Conservation (phyloP, 2,113 vertebrate species). For the Dasyornis broadbenti region DNA sequence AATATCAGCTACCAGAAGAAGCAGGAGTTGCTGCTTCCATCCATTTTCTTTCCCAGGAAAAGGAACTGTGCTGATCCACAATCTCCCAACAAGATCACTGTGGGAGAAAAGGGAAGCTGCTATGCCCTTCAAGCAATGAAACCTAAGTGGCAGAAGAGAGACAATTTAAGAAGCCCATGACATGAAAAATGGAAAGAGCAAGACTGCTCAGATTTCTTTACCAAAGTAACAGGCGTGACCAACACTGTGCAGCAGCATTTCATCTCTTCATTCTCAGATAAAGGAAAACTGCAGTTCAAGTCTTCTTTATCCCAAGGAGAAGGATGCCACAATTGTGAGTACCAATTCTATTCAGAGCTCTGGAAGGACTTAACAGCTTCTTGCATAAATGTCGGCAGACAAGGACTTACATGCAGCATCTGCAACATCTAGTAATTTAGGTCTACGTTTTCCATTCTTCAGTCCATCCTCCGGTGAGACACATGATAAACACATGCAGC, state of each 20-base stretch:
- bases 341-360: neutral
- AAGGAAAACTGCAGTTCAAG: neutral
- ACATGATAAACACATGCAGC: neutral
- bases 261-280: neutral
- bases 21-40: neutral
- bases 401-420: neutral
- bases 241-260: neutral
- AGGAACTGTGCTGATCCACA: neutral
- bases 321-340: neutral
- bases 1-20: neutral
- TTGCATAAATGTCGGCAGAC: neutral
- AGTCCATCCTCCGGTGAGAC: neutral
- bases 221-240: neutral
- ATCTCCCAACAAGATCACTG: neutral
- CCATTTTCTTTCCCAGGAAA: neutral
- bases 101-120: neutral
- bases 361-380: neutral
- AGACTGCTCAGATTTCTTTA: neutral
- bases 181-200: neutral
- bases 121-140: neutral
- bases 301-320: neutral
- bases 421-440: neutral
- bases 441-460: neutral
- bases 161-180: neutral
- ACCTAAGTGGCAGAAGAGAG: neutral